Conservation (phyloP, 2,113 vertebrate species). For the Smithornis capensis region DNA sequence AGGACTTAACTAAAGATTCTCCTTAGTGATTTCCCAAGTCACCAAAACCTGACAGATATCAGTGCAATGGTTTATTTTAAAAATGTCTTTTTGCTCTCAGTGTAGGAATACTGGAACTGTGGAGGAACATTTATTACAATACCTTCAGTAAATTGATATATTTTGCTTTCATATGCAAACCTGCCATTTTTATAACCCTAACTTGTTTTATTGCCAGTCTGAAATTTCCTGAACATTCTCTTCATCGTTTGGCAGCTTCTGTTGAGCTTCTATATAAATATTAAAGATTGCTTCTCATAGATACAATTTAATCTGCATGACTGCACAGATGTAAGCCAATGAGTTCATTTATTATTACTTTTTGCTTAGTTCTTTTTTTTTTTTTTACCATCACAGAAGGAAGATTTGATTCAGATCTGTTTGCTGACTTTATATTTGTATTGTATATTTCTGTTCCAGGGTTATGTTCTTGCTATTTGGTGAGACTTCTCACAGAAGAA, state of each 20-base stretch:
- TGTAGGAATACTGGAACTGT: neutral
- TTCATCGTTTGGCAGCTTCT: neutral
- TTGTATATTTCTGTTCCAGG: neutral
- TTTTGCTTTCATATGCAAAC: conserved; percentile 16
- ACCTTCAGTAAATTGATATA: neutral
- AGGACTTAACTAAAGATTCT: neutral
- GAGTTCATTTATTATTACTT: neutral
- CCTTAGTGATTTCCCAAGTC: conserved; percentile 10
- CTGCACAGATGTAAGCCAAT: neutral
- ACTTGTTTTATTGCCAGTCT: neutral
- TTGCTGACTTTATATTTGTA: neutral
- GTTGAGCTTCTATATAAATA: conserved; percentile 31
- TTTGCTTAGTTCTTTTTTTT: neutral
- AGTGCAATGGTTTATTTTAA: neutral
- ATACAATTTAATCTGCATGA: neutral
- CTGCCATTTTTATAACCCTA: neutral
- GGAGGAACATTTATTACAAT: neutral
- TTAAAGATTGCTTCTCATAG: neutral
- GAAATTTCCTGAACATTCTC: neutral
- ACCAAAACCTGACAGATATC: neutral
- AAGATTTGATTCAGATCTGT: neutral
- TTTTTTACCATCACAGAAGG: neutral
- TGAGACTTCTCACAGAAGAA: neutral
- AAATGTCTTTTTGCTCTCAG: neutral
- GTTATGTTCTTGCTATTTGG: neutral